A percentile compares a stretch with the other conserved stretches of the same genome.
Conservation (phyloP, 2,797 vertebrate genomes). For the Scleropages formosus region DNA sequence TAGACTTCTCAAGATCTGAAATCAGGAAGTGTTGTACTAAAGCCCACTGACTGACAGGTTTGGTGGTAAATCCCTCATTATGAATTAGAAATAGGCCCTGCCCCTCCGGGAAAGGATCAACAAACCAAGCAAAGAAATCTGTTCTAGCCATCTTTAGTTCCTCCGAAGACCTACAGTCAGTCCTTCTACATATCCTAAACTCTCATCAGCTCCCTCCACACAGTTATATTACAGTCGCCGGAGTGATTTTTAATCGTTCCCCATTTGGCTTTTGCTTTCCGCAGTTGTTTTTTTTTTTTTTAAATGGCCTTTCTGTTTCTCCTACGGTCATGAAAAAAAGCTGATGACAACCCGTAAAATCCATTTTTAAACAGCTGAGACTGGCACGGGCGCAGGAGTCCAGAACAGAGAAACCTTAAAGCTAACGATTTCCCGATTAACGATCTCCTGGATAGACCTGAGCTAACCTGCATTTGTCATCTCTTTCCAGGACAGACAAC, state of each 20-base stretch:
- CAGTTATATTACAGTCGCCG: slow-evolving; percentile 70
- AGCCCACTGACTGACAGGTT: slow-evolving; percentile 46
- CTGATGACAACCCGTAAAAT: slow-evolving; percentile 71
- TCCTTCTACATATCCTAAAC: slow-evolving; percentile 29
- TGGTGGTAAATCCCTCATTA: slow-evolving; percentile 62
- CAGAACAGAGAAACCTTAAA: slow-evolving; percentile 31
- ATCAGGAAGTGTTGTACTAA: slow-evolving; percentile 27
- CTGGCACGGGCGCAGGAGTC: slow-evolving; percentile 52
- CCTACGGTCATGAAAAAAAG: slow-evolving; percentile 61
- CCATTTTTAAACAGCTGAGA: slow-evolving; percentile 67
- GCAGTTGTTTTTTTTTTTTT: slow-evolving; percentile 67
- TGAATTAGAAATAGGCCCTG: slow-evolving; percentile 66
- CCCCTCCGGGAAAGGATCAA: slow-evolving; percentile 62
- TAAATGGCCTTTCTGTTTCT: slow-evolving; percentile 61
- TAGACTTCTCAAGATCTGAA: not conserved
- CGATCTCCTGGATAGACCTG: slow-evolving; percentile 1
- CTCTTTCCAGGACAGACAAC: not conserved
- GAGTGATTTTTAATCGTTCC: slow-evolving; percentile 72
- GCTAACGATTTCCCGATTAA: slow-evolving; percentile 27
- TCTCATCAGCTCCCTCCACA: slow-evolving; percentile 26
- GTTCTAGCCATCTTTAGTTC: slow-evolving; percentile 33
- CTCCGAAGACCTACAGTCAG: not conserved
- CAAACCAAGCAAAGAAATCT: slow-evolving; percentile 50
- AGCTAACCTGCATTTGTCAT: not conserved
- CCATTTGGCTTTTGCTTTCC: slow-evolving; percentile 68